phyloP scores from a whole-genome alignment of 2,113 vertebrate species.

The Lophotis ruficrista region DNA sequence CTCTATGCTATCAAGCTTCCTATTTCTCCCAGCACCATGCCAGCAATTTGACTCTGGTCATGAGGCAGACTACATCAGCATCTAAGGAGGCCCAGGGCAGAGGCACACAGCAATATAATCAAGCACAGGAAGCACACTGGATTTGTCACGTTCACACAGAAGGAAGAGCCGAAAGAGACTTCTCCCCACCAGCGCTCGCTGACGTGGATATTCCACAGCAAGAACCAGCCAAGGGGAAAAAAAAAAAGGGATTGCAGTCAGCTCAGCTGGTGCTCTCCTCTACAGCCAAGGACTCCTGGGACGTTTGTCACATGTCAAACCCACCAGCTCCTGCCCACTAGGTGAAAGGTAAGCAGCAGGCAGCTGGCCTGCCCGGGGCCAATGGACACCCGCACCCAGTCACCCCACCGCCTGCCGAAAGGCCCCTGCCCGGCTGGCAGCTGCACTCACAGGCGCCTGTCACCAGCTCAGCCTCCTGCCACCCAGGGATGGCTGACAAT shows the following conservation, averaged over 20 bases:
- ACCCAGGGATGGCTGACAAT: not conserved
- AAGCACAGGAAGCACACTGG: slow-evolving; percentile 34
- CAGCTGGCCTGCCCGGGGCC: slow-evolving; percentile 77
- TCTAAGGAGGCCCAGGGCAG: not conserved
- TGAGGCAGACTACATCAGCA: not conserved
- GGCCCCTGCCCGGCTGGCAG: slow-evolving; percentile 10
- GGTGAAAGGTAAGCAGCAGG: slow-evolving; percentile 84
- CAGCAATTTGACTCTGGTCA: not conserved
- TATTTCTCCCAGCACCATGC: not conserved
- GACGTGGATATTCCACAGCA: slow-evolving; percentile 43
- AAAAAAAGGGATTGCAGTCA: not conserved
- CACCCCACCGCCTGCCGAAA: slow-evolving; percentile 78
- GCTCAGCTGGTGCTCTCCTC: slow-evolving; percentile 56
- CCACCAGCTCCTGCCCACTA: slow-evolving; percentile 68
- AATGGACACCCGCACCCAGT: slow-evolving; percentile 75
- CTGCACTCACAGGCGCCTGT: not conserved
- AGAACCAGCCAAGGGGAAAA: not conserved
- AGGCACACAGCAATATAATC: not conserved
- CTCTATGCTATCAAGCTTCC: not conserved
- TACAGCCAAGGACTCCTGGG: slow-evolving; percentile 75
- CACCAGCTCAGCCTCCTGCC: not conserved
- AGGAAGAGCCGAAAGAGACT: not conserved
- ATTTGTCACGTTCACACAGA: slow-evolving; percentile 4
- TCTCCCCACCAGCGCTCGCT: not conserved
- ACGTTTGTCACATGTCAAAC: slow-evolving; percentile 71